Percentiles rank a stretch among this genome's conserved stretches.
These are phyloP conservation scores for Etheostoma cragini DNA, from an alignment of 2,113 vertebrate genomes.

Conservation along the genomic window DNA sequence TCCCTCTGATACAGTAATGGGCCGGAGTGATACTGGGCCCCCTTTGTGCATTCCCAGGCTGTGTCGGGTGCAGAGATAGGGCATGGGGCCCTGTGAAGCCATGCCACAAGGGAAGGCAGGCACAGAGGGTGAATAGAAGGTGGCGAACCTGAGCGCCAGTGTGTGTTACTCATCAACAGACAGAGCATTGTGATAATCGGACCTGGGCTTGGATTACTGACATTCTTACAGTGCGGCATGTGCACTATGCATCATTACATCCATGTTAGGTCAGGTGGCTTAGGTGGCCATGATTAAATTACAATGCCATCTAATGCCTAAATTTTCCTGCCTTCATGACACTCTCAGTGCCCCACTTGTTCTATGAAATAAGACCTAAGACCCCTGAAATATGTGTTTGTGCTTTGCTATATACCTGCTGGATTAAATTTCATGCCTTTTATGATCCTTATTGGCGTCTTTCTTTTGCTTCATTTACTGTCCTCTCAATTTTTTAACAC, in stretches of 20 bases:
- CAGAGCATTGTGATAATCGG: conserved; percentile 30
- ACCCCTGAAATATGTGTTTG: conserved; percentile 25
- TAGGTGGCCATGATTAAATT: neutral
- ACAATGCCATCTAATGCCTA: neutral
- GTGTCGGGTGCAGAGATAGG: conserved; percentile 54
- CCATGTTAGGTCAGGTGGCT: conserved; percentile 18
- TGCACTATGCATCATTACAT: conserved; percentile 21
- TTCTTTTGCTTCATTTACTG: conserved; percentile 1
- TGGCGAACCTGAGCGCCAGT: conserved; percentile 16
- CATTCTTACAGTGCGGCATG: conserved; percentile 7
- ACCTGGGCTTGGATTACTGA: conserved; percentile 38
- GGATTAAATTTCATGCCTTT: conserved; percentile 1
- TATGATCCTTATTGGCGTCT: neutral
- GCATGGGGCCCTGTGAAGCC: conserved; percentile 56
- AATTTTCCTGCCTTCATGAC: neutral
- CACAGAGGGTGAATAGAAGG: conserved; percentile 37
- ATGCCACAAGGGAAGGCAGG: conserved; percentile 37
- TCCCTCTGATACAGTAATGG: conserved; percentile 28
- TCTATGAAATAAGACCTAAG: neutral
- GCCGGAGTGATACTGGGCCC: conserved; percentile 49
- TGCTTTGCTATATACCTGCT: neutral
- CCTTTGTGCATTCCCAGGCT: conserved; percentile 59
- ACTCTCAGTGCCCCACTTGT: neutral
- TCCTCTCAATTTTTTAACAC: conserved; percentile 2
- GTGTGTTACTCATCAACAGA: conserved; percentile 41